Conservation (phyloP, 2,888 invertebrate species). For the Acrobasis suavella region DNA sequence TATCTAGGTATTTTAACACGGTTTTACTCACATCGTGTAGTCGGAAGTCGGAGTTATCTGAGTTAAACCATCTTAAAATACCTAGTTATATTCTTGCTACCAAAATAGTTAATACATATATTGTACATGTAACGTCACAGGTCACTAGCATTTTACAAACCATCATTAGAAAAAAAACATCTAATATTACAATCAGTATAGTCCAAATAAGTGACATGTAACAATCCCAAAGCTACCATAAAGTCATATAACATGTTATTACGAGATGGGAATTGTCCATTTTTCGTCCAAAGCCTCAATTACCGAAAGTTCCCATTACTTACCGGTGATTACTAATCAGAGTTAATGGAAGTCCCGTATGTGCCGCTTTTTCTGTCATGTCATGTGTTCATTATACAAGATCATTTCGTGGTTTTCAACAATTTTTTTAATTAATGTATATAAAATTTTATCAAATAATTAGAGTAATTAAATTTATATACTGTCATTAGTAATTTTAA, state of each 20-base stretch:
- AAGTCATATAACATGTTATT: slow-evolving; percentile 9
- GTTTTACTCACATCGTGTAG: no score
- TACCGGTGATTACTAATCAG: slow-evolving; percentile 60
- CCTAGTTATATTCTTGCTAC: no score
- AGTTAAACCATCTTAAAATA: no score
- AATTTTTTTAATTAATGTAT: slow-evolving; percentile 24
- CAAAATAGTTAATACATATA: no score
- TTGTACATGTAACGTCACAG: no score
- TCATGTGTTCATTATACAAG: slow-evolving; percentile 42
- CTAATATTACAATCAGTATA: not conserved
- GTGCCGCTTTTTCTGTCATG: slow-evolving; percentile 42
- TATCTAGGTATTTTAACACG: no score
- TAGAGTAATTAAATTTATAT: not conserved
- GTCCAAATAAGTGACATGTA: not conserved
- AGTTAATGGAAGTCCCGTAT: slow-evolving; percentile 53
- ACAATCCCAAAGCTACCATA: not conserved
- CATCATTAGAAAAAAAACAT: not conserved
- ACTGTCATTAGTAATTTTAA: not conserved
- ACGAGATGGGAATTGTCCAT: slow-evolving; percentile 20
- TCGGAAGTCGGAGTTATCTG: no score
- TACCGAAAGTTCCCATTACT: slow-evolving; percentile 49
- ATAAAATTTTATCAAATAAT: not conserved
- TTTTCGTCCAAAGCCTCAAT: slow-evolving; percentile 32
- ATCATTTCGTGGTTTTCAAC: slow-evolving; percentile 26
- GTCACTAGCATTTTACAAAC: no score